Percentiles rank a stretch among this genome's conserved stretches.
Conservation (phyloP, 2,888 invertebrate species). For the Heteropelma amictum region DNA sequence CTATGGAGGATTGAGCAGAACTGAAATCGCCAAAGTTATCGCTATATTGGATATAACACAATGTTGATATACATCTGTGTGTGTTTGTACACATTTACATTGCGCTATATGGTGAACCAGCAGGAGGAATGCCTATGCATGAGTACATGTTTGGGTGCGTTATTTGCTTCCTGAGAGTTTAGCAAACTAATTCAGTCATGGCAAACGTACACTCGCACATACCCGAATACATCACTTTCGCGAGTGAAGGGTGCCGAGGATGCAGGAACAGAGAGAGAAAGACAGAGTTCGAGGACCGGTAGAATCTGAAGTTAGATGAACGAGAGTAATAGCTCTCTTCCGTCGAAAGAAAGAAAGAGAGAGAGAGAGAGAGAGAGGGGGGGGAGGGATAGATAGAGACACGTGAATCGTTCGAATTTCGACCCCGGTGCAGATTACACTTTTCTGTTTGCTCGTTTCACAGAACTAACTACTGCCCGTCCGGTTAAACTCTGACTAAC, state of each 20-base stretch:
- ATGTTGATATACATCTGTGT: no score
- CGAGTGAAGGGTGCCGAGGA: conserved; percentile 13
- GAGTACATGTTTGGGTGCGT: not conserved
- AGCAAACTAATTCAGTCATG: conserved; percentile 45
- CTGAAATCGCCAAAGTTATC: no score
- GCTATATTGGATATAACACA: no score
- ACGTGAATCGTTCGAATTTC: conserved; percentile 49
- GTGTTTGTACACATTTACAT: not conserved
- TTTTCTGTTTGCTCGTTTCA: conserved; percentile 52
- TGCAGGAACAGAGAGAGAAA: conserved; percentile 13
- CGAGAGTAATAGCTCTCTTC: conserved; percentile 41
- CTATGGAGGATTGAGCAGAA: no score
- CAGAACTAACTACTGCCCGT: conserved; percentile 43
- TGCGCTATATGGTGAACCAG: no score
- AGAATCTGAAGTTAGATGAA: conserved; percentile 54
- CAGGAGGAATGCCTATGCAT: not conserved
- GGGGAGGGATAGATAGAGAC: conserved; percentile 26
- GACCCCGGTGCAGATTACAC: conserved; percentile 50
- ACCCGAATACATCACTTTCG: conserved; percentile 3
- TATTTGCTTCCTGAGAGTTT: conserved; percentile 46
- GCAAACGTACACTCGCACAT: conserved; percentile 31
- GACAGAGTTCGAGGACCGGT: conserved; percentile 38
- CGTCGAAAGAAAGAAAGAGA: not conserved
- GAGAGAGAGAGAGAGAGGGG: conserved; percentile 7
- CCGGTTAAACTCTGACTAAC: conserved; percentile 41